Conservation (phyloP, 2,113 vertebrate species). For the Callipepla squamata region DNA sequence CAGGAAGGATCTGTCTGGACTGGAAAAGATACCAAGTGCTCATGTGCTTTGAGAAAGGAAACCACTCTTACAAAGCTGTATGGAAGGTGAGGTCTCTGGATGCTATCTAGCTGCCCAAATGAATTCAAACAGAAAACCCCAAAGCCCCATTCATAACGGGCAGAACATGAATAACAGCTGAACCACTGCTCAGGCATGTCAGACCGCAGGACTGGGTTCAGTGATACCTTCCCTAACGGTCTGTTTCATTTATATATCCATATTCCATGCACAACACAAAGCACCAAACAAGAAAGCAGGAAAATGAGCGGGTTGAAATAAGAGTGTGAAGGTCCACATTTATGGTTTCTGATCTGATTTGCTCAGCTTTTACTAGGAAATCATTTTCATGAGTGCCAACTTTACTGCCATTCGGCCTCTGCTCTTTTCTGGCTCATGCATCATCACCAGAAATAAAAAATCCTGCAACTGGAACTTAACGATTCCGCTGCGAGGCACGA, state of each 20-base stretch:
- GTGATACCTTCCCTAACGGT: background rate
- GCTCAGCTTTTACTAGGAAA: slow-evolving; percentile 22
- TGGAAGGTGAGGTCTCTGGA: background rate
- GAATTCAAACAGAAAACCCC: background rate
- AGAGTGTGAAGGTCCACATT: background rate
- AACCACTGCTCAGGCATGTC: background rate
- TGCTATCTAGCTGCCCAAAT: background rate
- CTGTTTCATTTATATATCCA: background rate
- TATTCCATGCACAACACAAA: background rate
- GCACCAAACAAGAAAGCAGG: background rate
- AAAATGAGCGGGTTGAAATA: background rate
- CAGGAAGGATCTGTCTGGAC: background rate
- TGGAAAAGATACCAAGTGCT: background rate
- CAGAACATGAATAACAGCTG: background rate
- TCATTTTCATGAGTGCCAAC: background rate
- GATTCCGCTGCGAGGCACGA: slow-evolving; percentile 51
- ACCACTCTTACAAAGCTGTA: background rate
- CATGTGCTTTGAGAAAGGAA: background rate
- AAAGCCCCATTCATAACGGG: background rate
- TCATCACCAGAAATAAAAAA: slow-evolving; percentile 34
- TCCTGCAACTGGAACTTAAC: slow-evolving; percentile 46
- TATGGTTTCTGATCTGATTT: background rate
- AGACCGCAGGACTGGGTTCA: background rate
- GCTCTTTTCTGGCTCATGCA: slow-evolving; percentile 47
- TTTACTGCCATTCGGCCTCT: background rate